These are phyloP conservation scores for Omphaloscelis lunosa DNA, from an alignment of 2,888 invertebrate genomes.

Conservation along the genomic window DNA sequence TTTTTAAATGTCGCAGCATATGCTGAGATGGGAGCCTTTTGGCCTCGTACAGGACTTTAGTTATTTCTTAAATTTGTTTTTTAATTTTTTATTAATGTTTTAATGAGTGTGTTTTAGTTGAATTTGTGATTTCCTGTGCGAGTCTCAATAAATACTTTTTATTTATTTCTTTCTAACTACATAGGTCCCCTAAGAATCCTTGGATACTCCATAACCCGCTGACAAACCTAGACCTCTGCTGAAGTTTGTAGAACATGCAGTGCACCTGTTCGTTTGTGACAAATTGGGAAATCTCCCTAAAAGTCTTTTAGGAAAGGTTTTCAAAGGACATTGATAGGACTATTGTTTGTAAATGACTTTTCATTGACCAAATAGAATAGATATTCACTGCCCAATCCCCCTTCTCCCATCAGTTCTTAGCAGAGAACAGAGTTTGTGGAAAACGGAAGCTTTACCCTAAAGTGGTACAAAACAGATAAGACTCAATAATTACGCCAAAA, in stretches of 20 bases:
- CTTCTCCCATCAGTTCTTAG: neutral
- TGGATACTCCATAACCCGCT: neutral
- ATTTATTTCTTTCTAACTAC: too few species aligned
- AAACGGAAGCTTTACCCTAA: neutral
- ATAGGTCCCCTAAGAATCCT: neutral
- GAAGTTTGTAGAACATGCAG: neutral
- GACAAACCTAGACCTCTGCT: neutral
- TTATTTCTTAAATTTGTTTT: too few species aligned
- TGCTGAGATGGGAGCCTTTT: too few species aligned
- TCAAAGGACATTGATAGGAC: neutral
- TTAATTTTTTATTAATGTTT: too few species aligned
- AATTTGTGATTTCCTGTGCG: too few species aligned
- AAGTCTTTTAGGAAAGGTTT: neutral
- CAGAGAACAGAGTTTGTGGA: neutral
- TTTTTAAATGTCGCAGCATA: too few species aligned
- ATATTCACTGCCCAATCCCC: too few species aligned
- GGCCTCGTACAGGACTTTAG: too few species aligned
- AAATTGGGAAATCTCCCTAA: neutral
- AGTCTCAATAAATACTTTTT: too few species aligned
- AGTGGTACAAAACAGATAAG: neutral
- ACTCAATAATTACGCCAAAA: too few species aligned
- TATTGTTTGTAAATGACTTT: neutral
- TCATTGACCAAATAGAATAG: neutral
- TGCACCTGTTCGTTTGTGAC: neutral
- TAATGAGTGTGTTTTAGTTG: too few species aligned